These are phyloP conservation scores for Orussus abietinus DNA, from an alignment of 1,140 invertebrate genomes.

Conservation along the genomic window DNA sequence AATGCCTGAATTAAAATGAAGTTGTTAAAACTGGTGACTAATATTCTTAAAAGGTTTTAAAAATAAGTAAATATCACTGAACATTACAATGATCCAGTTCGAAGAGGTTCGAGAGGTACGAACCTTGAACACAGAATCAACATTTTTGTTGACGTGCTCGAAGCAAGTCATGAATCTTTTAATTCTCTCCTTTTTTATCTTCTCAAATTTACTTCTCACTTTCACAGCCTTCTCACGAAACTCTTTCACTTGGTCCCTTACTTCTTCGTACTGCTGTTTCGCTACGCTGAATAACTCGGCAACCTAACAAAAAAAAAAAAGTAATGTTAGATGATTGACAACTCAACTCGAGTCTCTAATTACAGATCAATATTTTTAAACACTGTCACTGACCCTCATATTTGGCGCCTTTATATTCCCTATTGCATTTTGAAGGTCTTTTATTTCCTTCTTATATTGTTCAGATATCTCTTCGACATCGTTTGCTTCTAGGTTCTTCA, in stretches of 20 bases:
- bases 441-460: constrained; percentile 72
- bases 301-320: constrained; percentile 54
- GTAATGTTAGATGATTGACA: background rate
- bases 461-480: constrained; percentile 78
- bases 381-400: constrained; percentile 65
- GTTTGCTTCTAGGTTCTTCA: constrained; percentile 72
- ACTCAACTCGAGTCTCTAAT: background rate
- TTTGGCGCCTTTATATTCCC: constrained; percentile 92
- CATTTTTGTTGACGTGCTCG: constrained; percentile 85
- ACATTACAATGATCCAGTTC: constrained; percentile 2
- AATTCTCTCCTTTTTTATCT: constrained; percentile 82
- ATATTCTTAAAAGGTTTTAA: constrained; percentile 9
- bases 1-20: constrained; percentile 60
- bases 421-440: constrained; percentile 73
- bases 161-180: constrained; percentile 87
- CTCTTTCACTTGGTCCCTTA: constrained; percentile 87
- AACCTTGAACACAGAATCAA: constrained; percentile 95
- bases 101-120: too few relatives aligned
- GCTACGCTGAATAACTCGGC: constrained; percentile 85
- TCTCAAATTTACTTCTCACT: constrained; percentile 85
- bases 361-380: constrained; percentile 5
- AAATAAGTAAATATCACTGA: too few relatives aligned
- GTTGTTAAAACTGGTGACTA: background rate
- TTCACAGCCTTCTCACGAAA: constrained; percentile 79
- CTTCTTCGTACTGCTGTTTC: constrained; percentile 82